These are phyloP conservation scores for Characodon lateralis DNA, from an alignment of 2,797 vertebrate genomes.

Conservation along the genomic window DNA sequence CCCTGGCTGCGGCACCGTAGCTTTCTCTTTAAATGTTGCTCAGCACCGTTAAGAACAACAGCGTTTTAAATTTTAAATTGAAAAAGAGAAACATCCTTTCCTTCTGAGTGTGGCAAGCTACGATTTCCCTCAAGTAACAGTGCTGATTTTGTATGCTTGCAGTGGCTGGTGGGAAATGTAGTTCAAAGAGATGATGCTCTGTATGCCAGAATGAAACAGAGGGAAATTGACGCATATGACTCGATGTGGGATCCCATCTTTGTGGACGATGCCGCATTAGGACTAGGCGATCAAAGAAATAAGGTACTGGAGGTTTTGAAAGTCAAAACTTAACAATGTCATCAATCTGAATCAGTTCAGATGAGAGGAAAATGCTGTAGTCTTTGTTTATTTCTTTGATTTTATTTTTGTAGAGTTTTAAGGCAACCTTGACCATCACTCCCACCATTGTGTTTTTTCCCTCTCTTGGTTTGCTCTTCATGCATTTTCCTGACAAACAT, in stretches of 20 bases:
- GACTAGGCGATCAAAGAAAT: conserved; percentile 89
- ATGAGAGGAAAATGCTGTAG: conserved; percentile 83
- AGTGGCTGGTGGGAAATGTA: conserved; percentile 90
- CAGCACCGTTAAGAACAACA: conserved; percentile 74
- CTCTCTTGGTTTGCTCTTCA: conserved; percentile 84
- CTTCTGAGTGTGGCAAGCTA: conserved; percentile 82
- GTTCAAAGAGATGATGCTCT: conserved; percentile 89
- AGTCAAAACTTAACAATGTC: conserved; percentile 81
- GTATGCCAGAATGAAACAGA: conserved; percentile 91
- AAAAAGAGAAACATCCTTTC: conserved; percentile 71
- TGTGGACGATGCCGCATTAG: conserved; percentile 88
- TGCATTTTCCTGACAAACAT: conserved; percentile 82
- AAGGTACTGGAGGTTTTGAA: conserved; percentile 87
- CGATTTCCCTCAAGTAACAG: conserved; percentile 82
- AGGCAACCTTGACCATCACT: conserved; percentile 84
- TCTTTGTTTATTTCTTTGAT: conserved; percentile 81
- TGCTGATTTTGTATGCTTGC: conserved; percentile 89
- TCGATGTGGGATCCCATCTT: conserved; percentile 89
- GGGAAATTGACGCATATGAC: conserved; percentile 90
- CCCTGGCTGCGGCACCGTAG: conserved; percentile 69
- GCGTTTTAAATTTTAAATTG: conserved; percentile 35
- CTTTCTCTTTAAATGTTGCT: conserved; percentile 72
- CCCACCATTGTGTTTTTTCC: conserved; percentile 84
- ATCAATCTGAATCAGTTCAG: conserved; percentile 84
- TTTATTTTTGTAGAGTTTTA: conserved; percentile 75